Base-by-base conservation (phyloP, 2,797 vertebrate species). In the Danio choprae region DNA sequence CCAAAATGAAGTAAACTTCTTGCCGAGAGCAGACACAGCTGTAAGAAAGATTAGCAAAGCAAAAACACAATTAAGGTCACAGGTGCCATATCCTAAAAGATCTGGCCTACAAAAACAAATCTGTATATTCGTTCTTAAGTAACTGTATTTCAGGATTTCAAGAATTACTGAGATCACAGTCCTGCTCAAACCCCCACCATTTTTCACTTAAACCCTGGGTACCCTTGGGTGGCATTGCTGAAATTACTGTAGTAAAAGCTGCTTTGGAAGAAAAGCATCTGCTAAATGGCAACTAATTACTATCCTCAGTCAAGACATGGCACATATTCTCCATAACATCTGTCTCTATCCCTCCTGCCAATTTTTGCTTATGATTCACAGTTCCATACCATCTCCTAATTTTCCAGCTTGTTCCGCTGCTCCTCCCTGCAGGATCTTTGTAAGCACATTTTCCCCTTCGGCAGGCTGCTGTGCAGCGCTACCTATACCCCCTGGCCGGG, bases 1-100 rank as follows among this genome's bases (percentile, higher is more conserved):
- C 97, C 97, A 99, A 88, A 99, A 97, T 7, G 98, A 99, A 89
- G 97, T 98, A 93, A 99, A 98, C 94, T 98, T 99, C 94, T 99
- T 99, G 87, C 98, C 97, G 20, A 99, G 96, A 89, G 96, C 97
- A 85, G 97, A 96, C 88, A 99, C 95, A 86, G 97, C 98, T 99
- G 87, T 36, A 29, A 82, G 68, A 92, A 89, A 87, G 55, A 73
- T 43, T 2, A 59, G 11, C n/a, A 75, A 15, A n/a, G 62, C 15
- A 88, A 38, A 86, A 76, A 76, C n/a, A 84, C 7, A 50, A 59
- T 50, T 13, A 79, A 13, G 9, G 29, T 58, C 15, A 46, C 41
- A 13, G 11, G 7, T 22, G 44, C 29, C 4, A 40, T 20, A 62
- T 50, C 43, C 48, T 36, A 60, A 59, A 63, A 50, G 13, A 62